Evolutionary conservation across 1,140 invertebrate species (phyloP), one percentile per base, ranked within the genome.

Genomic region (Sminthurides bifidus): DNA sequence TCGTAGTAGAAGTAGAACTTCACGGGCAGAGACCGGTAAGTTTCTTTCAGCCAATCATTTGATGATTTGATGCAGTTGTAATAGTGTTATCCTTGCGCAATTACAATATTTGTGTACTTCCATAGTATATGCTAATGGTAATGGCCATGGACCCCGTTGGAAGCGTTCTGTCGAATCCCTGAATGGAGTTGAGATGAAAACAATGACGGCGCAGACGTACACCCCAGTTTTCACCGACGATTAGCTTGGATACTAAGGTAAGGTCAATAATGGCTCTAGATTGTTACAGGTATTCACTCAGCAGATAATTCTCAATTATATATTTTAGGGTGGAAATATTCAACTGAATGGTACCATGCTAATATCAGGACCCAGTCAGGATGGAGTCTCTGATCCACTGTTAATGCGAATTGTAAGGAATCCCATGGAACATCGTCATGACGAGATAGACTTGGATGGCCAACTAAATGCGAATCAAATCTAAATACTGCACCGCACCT

Each of bases 171-270:
- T 58, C 29, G 56, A 62, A 38, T 55, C 50, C 30, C 43, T 62
- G 17, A 62, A 58, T 41, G 40, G 56, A 43, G 60, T 62, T 19
- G 60, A 62, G 21, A 62, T 62, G 60, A 62, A 62, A 53, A 56
- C 54, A n/a, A n/a, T n/a, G n/a, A n/a, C n/a, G n/a, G n/a, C n/a
- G n/a, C n/a, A n/a, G n/a, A n/a, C n/a, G n/a, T n/a, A n/a, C n/a
- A 21, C 31, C 59, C 10, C 56, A 58, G 29, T 35, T 45, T 19
- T 17, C 52, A 17, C 44, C 55, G 40, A 31, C 26, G 12, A 46
- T 37, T 50, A 35, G 50, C 38, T 35, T 54, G 21, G 60, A 61
- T 23, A 61, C 60, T 17, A 61, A 61, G 48, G 59, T 61, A 57
- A 2, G 24, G 23, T 51, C 12, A 26, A 41, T 43, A 48, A 10